Evolutionary conservation across 2,797 vertebrate genomes (phyloP).

Genomic region (Fringilla coelebs): DNA sequence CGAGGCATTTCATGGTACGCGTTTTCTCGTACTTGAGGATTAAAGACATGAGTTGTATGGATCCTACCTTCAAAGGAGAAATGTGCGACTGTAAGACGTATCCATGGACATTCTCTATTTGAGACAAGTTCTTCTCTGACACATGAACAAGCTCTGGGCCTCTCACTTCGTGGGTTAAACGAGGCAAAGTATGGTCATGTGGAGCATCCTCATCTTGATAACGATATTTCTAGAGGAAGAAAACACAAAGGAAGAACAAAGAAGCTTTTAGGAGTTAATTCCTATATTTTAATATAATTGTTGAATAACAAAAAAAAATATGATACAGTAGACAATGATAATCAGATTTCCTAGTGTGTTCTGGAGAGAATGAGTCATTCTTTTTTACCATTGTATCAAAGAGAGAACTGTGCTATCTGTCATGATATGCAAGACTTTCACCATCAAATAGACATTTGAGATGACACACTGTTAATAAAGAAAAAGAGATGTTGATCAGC

Average conservation of each 20-base stretch:
- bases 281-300: neutral
- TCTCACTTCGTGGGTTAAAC: slow-evolving; percentile 88
- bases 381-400: neutral
- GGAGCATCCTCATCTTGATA: slow-evolving; percentile 93
- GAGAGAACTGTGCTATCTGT: neutral
- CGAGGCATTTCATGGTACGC: rapidly evolving
- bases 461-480: neutral
- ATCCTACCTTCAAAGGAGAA: slow-evolving; percentile 91
- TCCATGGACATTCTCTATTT: slow-evolving; percentile 97
- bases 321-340: neutral
- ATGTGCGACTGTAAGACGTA: slow-evolving; percentile 95
- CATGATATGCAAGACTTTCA: neutral
- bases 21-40: neutral
- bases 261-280: neutral
- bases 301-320: neutral
- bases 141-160: slow-evolving; percentile 94
- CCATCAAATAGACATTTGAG: neutral
- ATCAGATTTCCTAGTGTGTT: neutral
- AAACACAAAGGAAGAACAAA: neutral
- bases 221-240: slow-evolving; percentile 84
- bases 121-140: slow-evolving; percentile 95
- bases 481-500: no score
- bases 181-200: slow-evolving; percentile 89
- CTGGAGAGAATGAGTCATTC: neutral
- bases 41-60: neutral